Base-by-base conservation (phyloP, 2,888 invertebrate species). In the Diarsia brunnea region DNA sequence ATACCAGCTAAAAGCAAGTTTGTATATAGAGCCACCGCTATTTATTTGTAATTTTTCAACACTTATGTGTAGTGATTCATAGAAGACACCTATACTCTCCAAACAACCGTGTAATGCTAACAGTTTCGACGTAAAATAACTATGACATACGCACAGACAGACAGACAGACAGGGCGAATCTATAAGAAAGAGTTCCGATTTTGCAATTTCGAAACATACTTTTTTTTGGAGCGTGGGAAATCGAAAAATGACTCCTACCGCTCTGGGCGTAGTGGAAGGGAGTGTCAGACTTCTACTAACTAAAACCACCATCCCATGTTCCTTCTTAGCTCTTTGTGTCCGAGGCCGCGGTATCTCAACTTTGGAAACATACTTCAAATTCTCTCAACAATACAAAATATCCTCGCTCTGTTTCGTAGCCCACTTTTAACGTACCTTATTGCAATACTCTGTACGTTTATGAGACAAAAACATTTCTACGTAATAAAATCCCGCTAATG, bases 401-500 rank as follows among this genome's bases (percentile, higher is more conserved):
- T 65, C 11, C 11, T 43, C 12, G 24, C 16, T 21, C 10, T 31
- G n/a, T 21, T 70, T 53, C 5, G 11, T 27, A 47, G 0, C n/a
- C 24, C 8, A 24, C 3, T 60, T 60, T 24, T 12, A 27, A 38
- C 55, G 47, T 43, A 53, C 19, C 12, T 1, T 4, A 27, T 12
- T 73, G 27, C 10, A 69, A 27, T 47, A n/a, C 0, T 21, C 45
- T 19, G 14, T 47, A 38, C 7, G 38, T 21, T 58, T 51, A 24
- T 43, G 3, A 68, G 7, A 45, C 7, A 47, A 51, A 60, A 51
- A 27, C 11, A 51, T 31, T 45, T 38, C 4, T 2, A 63, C 27
- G 27, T n/a, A 16, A 38, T 58, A 68, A 73, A 68, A 69, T 67
- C 14, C 58, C 69, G 19, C 63, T 82, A 79, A 82, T 79, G 71